Evolutionary conservation across 2,113 vertebrate genomes (phyloP).

Genomic region (Trachemys scripta): DNA sequence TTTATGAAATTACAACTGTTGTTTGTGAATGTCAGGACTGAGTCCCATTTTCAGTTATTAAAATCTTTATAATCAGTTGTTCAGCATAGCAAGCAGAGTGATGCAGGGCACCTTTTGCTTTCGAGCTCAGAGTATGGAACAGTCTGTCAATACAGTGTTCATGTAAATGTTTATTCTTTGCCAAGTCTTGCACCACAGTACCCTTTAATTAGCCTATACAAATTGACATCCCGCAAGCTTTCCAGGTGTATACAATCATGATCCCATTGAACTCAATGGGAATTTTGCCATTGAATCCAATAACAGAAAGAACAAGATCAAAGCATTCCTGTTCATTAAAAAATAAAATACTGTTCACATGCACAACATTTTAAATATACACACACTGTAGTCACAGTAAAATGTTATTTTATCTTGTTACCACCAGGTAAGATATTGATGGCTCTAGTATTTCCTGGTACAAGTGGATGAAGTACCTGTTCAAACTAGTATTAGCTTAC

Average conservation of each 20-base stretch:
- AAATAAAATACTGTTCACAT: background rate
- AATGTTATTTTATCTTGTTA: background rate
- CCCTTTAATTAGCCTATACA: conserved; percentile 41
- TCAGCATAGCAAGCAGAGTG: background rate
- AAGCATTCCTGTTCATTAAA: background rate
- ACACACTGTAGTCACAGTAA: background rate
- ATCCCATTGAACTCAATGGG: background rate
- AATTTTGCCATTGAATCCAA: background rate
- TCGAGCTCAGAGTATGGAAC: conserved; percentile 1
- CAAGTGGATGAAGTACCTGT: background rate
- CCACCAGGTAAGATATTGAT: background rate
- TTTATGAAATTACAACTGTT: conserved; percentile 1
- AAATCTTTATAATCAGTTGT: conserved; percentile 16
- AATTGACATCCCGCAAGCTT: conserved; percentile 14
- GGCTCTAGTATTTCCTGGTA: background rate
- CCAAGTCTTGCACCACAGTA: conserved; percentile 29
- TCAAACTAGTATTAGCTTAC: background rate
- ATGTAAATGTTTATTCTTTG: conserved; percentile 37
- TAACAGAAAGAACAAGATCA: background rate
- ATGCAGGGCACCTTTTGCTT: conserved; percentile 25
- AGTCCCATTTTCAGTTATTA: conserved; percentile 27
- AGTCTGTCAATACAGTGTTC: conserved; percentile 25
- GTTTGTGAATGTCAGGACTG: background rate
- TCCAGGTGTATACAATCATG: conserved; percentile 26
- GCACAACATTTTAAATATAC: background rate